Percentiles rank a stretch among this genome's conserved stretches.
These are phyloP conservation scores for Eulemur mongoz DNA, from an alignment of 2,797 vertebrate genomes.

Conservation along the genomic window DNA sequence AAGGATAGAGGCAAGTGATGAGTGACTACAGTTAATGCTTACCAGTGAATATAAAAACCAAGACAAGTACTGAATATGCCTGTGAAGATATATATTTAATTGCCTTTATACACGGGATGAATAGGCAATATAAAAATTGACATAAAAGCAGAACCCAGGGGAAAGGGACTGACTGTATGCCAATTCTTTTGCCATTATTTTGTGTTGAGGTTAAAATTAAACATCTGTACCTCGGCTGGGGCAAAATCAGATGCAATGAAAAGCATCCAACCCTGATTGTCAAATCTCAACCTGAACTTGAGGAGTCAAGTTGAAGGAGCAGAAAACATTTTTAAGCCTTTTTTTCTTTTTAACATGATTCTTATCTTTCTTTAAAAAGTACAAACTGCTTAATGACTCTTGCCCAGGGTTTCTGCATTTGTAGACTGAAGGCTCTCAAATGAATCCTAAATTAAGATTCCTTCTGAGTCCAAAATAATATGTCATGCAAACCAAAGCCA, in stretches of 20 bases:
- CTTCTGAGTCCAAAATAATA: not conserved
- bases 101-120: not conserved
- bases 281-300: not conserved
- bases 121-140: not conserved
- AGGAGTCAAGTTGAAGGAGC: not conserved
- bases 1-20: no score
- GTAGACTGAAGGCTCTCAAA: not conserved
- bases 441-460: not conserved
- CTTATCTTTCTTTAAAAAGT: not conserved
- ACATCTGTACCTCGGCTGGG: not conserved
- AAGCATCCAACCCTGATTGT: not conserved
- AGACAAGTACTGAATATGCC: not conserved
- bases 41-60: not conserved
- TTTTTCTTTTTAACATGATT: not conserved
- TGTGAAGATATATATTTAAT: not conserved
- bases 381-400: not conserved
- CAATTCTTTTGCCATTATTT: not conserved
- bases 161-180: not conserved
- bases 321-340: not conserved
- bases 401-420: not conserved
- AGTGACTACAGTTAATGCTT: not conserved
- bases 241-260: not conserved
- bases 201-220: not conserved
- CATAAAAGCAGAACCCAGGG: not conserved
- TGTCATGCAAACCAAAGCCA: not conserved